Percentiles rank a stretch among this genome's conserved stretches.
Conservation (phyloP, 2,888 invertebrate species). For the Sesamia inferens region DNA sequence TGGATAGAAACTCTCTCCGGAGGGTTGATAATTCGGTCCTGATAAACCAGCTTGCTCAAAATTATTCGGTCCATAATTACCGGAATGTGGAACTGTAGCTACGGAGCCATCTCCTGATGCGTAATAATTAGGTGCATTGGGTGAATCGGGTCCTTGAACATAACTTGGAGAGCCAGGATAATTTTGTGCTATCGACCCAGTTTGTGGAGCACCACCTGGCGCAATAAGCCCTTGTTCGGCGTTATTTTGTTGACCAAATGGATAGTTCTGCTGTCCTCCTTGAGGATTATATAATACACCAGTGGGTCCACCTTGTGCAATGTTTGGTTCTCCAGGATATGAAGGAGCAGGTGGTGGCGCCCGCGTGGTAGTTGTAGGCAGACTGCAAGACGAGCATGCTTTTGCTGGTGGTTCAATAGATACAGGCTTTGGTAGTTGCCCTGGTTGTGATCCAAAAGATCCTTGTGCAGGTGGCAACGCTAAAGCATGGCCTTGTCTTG, state of each 20-base stretch:
- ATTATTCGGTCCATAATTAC: constrained; percentile 2
- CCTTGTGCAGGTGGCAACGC: constrained; percentile 69
- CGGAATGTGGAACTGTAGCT: neutral
- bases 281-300: constrained; percentile 17
- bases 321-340: constrained; percentile 9
- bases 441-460: constrained; percentile 42
- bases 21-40: constrained; percentile 17
- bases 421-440: constrained; percentile 55
- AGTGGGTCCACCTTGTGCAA: constrained; percentile 6
- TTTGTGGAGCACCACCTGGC: neutral
- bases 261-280: constrained; percentile 29
- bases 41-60: constrained; percentile 20
- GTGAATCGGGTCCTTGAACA: constrained; percentile 10
- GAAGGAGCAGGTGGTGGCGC: constrained; percentile 66
- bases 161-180: constrained; percentile 23
- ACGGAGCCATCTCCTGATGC: constrained; percentile 3
- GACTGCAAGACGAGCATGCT: constrained; percentile 91
- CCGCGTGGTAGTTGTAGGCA: constrained; percentile 87
- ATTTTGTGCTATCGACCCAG: constrained; percentile 25
- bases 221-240: constrained; percentile 18
- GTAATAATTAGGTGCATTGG: constrained; percentile 22
- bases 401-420: constrained; percentile 80
- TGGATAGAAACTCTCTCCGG: constrained; percentile 42
- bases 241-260: constrained; percentile 20
- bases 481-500: constrained; percentile 79